phyloP scores from a whole-genome alignment of 92 coral and sea anemone species.

The Actinostola sp. region DNA sequence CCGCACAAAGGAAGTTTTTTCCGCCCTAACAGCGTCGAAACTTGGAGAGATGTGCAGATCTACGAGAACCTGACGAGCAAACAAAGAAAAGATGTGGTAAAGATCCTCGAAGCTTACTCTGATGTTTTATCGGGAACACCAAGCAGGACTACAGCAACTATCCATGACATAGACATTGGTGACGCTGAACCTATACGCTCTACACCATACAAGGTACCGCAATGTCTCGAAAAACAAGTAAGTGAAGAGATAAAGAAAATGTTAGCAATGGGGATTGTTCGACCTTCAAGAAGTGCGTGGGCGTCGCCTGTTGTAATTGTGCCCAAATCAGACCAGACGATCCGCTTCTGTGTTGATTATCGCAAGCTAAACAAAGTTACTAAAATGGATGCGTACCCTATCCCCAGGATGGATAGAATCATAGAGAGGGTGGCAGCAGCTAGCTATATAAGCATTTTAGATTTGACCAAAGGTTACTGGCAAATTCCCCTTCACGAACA shows the following conservation, averaged over 20 bases:
- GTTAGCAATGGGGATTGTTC: slow-evolving; percentile 36
- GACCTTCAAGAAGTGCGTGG: slow-evolving; percentile 61
- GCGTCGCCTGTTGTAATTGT: slow-evolving; percentile 55
- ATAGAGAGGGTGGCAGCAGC: slow-evolving; percentile 34
- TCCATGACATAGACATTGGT: slow-evolving; percentile 10
- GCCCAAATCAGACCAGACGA: slow-evolving; percentile 55
- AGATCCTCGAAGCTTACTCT: background rate
- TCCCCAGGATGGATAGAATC: slow-evolving; percentile 40
- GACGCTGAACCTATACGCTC: slow-evolving; percentile 41
- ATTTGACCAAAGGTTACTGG: slow-evolving; percentile 38
- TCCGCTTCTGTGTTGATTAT: slow-evolving; percentile 46
- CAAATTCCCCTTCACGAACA: slow-evolving; percentile 19
- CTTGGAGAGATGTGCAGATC: slow-evolving; percentile 30
- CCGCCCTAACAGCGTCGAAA: slow-evolving; percentile 5
- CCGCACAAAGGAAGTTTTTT: slow-evolving; percentile 12
- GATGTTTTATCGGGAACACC: slow-evolving; percentile 23
- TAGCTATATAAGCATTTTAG: slow-evolving; percentile 17
- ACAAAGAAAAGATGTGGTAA: slow-evolving; percentile 2
- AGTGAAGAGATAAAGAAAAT: slow-evolving; percentile 39
- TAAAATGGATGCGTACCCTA: slow-evolving; percentile 46
- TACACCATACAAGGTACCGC: slow-evolving; percentile 44
- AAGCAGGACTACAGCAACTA: background rate
- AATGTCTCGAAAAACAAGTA: slow-evolving; percentile 22
- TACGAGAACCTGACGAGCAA: background rate
- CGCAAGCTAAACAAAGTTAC: slow-evolving; percentile 16